phyloP scores from a whole-genome alignment of 2,113 vertebrate species.

The Passer domesticus region DNA sequence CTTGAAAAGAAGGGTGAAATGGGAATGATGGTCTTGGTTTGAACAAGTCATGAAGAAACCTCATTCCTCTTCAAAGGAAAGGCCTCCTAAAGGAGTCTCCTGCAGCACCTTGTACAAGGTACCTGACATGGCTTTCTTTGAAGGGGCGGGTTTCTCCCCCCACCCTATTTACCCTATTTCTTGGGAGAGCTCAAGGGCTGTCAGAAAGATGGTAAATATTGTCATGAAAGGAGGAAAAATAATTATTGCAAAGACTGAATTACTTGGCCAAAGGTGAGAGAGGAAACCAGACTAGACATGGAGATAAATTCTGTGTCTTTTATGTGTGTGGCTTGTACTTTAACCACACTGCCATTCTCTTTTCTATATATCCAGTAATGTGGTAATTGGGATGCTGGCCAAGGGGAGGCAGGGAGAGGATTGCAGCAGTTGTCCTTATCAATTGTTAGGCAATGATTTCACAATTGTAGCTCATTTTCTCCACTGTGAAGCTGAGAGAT shows the following conservation, averaged over 20 bases:
- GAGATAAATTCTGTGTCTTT: not conserved
- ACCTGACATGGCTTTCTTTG: not conserved
- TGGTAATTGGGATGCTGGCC: not conserved
- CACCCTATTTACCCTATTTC: not conserved
- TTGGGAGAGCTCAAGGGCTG: not conserved
- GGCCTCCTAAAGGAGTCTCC: not conserved
- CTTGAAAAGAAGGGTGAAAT: not conserved
- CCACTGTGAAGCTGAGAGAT: not conserved
- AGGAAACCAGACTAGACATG: not conserved
- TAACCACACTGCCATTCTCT: not conserved
- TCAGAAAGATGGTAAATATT: not conserved
- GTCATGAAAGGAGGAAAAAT: not conserved
- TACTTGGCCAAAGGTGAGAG: not conserved
- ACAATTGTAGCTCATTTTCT: constrained; percentile 25
- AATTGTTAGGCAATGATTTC: constrained; percentile 58
- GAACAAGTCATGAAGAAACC: not conserved
- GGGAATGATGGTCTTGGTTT: not conserved
- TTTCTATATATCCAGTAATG: not conserved
- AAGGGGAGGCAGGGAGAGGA: constrained; percentile 5
- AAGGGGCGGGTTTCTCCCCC: not conserved
- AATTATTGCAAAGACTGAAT: not conserved
- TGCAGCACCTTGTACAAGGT: not conserved
- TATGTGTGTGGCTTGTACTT: not conserved
- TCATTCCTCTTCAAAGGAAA: not conserved
- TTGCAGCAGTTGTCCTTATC: constrained; percentile 43